Conservation (phyloP, 1,140 invertebrate genomes). For the Acromyrmex heyeri region DNA sequence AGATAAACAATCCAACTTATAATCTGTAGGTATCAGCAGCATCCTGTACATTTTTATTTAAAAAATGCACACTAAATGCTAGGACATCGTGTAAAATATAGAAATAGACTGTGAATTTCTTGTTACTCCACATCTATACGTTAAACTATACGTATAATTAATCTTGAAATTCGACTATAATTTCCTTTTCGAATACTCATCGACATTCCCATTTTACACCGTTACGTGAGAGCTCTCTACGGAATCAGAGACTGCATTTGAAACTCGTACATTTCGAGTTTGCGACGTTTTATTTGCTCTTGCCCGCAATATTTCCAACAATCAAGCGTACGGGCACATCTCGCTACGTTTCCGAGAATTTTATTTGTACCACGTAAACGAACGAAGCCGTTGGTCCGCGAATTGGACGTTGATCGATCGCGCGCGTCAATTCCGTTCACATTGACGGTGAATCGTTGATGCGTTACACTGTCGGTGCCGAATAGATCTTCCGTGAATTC, state of each 20-base stretch:
- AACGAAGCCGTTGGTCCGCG: conserved; percentile 53
- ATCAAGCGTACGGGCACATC: conserved; percentile 48
- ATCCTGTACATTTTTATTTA: neutral
- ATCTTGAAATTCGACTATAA: conserved; percentile 4
- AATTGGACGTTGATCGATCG: conserved; percentile 60
- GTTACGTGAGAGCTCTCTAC: conserved; percentile 20
- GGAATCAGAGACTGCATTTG: conserved; percentile 1
- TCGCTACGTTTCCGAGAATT: conserved; percentile 53
- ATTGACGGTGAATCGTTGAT: conserved; percentile 55
- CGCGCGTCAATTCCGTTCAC: conserved; percentile 50
- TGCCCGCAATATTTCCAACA: conserved; percentile 58
- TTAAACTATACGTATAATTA: conserved; percentile 30
- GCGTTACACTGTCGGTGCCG: conserved; percentile 40
- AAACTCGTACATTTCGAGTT: conserved; percentile 34
- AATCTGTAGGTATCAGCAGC: too few species aligned
- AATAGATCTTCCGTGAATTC: conserved; percentile 43
- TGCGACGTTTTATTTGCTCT: conserved; percentile 50
- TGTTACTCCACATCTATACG: neutral
- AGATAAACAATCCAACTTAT: too few species aligned
- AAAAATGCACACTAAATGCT: neutral
- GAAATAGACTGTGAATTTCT: neutral
- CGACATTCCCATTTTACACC: conserved; percentile 15
- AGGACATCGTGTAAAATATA: neutral
- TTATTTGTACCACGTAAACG: conserved; percentile 65
- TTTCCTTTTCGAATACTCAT: neutral